Base-by-base conservation (phyloP, 2,888 invertebrate species). In the Hipparchia sbordonii region DNA sequence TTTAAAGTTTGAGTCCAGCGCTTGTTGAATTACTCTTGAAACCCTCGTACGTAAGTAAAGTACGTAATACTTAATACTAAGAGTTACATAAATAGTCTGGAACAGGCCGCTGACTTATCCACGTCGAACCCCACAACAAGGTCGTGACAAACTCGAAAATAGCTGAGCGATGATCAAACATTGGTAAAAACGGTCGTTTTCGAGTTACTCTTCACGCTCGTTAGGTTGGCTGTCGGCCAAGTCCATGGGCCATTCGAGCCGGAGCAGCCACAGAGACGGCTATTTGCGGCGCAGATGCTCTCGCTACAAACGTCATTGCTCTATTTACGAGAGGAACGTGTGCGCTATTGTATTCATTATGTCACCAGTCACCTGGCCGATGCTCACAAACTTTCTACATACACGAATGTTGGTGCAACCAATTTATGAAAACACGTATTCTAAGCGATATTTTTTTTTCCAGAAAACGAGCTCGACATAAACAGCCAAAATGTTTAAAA, bases 401-500 rank as follows among this genome's bases (percentile, higher is more conserved):
- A 52, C 52, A 45, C 45, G n/a, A 62, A 46, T 12, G 65, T 54
- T 54, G 6, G 54, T 6, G 10, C 9, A 59, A 59, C 33, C 59
- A 10, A 13, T 13, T 46, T 46, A 46, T 46, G 46, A 6, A 46
- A 6, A 46, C 4, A 46, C 46, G 9, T 10, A 10, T 51, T n/a
- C 33, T 45, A 68, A 59, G 46, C 6, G 7, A 59, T 12, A 12
- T 62, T 60, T 77, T 86, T 86, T 89, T 82, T 93, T 92, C 72
- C 94, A 97, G 97, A 96, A 95, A 95, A 96, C 97, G 97, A 97
- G 95, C 95, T 95, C 94, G 93, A 95, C 95, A 95, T 94, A 95
- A 95, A 91, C 94, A 89, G 95, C 93, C 95, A 97, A 96, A 95
- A 97, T 97, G 97, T 97, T 97, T 95, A 97, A 96, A 95, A 97